phyloP scores from a whole-genome alignment of 2,888 invertebrate genomes.

The Lamproptera curius region DNA sequence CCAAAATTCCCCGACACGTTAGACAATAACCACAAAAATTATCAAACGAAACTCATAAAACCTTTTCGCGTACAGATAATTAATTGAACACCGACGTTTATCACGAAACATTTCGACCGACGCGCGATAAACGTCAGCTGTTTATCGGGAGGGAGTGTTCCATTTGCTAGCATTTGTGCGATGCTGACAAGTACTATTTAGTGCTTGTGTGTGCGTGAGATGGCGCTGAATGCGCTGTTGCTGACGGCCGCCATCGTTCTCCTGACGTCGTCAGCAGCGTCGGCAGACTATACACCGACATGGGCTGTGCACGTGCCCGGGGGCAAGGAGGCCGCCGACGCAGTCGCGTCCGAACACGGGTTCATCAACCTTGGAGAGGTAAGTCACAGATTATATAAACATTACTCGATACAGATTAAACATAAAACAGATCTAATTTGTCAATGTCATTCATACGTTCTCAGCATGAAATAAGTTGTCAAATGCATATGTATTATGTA shows the following conservation, averaged over 20 bases:
- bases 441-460: no score
- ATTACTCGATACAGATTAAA: background rate
- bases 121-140: background rate
- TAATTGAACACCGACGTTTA: no score
- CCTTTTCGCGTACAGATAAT: no score
- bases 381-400: conserved; percentile 43
- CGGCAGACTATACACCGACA: conserved; percentile 85
- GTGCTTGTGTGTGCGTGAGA: conserved; percentile 65
- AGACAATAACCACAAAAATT: conserved; percentile 8
- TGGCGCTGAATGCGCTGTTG: conserved; percentile 58
- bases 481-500: no score
- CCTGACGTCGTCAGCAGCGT: conserved; percentile 43
- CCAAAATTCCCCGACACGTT: conserved; percentile 7
- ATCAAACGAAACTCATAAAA: no score
- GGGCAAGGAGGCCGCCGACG: conserved; percentile 82
- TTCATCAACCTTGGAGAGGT: conserved; percentile 93
- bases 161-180: conserved; percentile 48
- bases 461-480: no score
- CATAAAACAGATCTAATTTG: no score
- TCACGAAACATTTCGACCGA: no score
- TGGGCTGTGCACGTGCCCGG: conserved; percentile 92
- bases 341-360: conserved; percentile 88
- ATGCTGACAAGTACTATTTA: conserved; percentile 73
- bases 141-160: background rate
- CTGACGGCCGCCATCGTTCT: conserved; percentile 51